These are phyloP conservation scores for Acipenser oxyrinchus DNA, from an alignment of 2,797 vertebrate genomes.

Conservation along the genomic window DNA sequence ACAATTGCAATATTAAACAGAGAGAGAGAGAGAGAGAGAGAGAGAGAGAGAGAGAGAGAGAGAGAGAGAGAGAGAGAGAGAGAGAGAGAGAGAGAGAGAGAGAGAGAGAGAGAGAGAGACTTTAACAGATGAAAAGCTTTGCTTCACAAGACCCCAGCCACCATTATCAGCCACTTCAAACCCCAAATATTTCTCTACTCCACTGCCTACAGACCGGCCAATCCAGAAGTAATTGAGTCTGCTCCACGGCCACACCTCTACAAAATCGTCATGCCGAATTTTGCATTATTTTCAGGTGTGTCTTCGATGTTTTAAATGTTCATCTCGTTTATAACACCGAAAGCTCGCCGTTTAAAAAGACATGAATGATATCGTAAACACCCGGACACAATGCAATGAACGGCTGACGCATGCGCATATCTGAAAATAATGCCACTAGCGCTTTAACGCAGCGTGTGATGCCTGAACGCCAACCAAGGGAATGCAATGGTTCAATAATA, in stretches of 20 bases:
- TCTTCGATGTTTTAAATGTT: too few species aligned
- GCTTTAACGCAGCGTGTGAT: too few species aligned
- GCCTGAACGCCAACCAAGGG: too few species aligned
- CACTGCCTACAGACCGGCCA: background rate
- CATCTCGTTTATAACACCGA: too few species aligned
- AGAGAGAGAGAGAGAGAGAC: conserved; percentile 2
- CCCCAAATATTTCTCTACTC: conserved; percentile 11
- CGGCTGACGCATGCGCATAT: too few species aligned
- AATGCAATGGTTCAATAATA: too few species aligned
- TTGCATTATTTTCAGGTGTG: too few species aligned
- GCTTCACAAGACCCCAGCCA: conserved; percentile 4
- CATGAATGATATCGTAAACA: too few species aligned
- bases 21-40: conserved; percentile 11
- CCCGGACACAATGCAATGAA: too few species aligned
- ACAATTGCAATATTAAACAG: conserved; percentile 24
- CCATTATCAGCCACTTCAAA: conserved; percentile 13
- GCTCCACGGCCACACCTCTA: background rate
- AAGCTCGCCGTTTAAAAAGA: too few species aligned
- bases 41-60: conserved; percentile 3
- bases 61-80: conserved; percentile 1
- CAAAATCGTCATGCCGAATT: background rate
- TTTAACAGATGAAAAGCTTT: conserved; percentile 8
- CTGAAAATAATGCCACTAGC: too few species aligned
- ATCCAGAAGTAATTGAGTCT: too few species aligned
- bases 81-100: conserved; percentile 5